Evolutionary conservation across 2,113 vertebrate species (phyloP), one percentile per base, ranked within the genome.

Genomic region (Colius striatus): DNA sequence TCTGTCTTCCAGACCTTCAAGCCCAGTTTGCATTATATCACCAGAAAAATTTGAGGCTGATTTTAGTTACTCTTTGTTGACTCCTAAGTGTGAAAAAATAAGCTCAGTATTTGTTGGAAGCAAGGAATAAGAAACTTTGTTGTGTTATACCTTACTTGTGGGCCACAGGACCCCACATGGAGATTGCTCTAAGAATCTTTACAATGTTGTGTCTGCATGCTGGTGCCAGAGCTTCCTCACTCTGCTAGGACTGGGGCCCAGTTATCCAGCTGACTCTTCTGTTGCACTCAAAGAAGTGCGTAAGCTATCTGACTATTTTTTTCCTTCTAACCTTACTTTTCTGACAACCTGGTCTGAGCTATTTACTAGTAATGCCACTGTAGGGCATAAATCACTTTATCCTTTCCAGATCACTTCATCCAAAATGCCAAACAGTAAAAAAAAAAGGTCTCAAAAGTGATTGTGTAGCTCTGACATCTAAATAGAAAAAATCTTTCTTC

Each of bases 291-390:
- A 62, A 20, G 16, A 20, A 63, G 11, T 57, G 4, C 29, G 34
- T 55, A 34, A 76, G 17, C 55, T 85, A 72, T 53, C 41, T 68
- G 38, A 22, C 30, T 51, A 2, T 11, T 83, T 58, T 78, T 60
- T 82, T n/a, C 20, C 18, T 76, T 79, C 57, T 83, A 85, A 72
- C 53, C 16, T 82, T 85, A 67, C 26, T 92, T 89, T 95, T 92
- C 54, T 82, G 45, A 54, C 62, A 72, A 67, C 11, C 19, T 70
- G 15, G 26, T 36, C 78, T 91, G 58, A 85, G 47, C 55, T 85
- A 20, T 80, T 62, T 70, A 41, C 32, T 62, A 36, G 75, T 76
- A 60, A 88, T 88, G 55, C 30, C 23, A 48, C 47, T 50, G 79
- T 71, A 48, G 32, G 9, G 7, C 29, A 63, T 77, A 83, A 85